Evolutionary conservation across 2,113 vertebrate species (phyloP).

Genomic region (Embiotoca jacksoni): DNA sequence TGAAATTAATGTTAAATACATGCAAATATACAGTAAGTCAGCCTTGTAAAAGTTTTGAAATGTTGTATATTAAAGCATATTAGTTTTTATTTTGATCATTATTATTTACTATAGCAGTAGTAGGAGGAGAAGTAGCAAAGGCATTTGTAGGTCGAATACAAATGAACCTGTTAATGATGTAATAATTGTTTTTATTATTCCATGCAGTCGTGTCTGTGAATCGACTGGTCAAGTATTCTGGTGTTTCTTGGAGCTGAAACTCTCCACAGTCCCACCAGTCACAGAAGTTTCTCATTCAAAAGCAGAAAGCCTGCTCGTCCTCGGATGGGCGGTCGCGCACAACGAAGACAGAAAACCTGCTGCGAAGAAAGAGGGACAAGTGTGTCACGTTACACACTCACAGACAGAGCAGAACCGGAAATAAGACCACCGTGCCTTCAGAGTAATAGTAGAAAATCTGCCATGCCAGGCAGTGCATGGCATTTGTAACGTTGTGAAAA

Average conservation of each 20-base stretch:
- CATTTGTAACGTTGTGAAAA: no score
- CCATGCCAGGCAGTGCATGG: no score
- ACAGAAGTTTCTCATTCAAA: constrained; percentile 41
- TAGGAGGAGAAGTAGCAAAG: no score
- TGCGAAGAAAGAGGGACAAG: constrained; percentile 37
- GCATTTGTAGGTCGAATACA: no score
- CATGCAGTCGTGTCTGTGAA: no score
- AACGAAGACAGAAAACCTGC: constrained; percentile 66
- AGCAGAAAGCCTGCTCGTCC: constrained; percentile 43
- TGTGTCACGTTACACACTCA: constrained; percentile 10
- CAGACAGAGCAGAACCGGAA: constrained; percentile 33
- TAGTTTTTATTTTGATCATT: background rate
- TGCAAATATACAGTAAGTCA: no score
- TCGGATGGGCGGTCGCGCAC: constrained; percentile 56
- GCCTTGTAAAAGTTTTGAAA: background rate
- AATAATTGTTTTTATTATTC: no score
- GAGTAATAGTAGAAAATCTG: background rate
- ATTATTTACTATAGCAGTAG: background rate
- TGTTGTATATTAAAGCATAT: background rate
- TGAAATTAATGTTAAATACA: background rate
- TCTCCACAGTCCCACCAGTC: background rate
- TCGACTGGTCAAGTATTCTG: background rate
- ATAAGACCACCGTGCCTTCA: background rate
- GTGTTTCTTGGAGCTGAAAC: background rate
- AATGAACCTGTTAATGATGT: background rate